Evolutionary conservation across 2,113 vertebrate genomes (phyloP), one percentile per base, ranked within the genome.

Genomic region (Amphiprion percula): DNA sequence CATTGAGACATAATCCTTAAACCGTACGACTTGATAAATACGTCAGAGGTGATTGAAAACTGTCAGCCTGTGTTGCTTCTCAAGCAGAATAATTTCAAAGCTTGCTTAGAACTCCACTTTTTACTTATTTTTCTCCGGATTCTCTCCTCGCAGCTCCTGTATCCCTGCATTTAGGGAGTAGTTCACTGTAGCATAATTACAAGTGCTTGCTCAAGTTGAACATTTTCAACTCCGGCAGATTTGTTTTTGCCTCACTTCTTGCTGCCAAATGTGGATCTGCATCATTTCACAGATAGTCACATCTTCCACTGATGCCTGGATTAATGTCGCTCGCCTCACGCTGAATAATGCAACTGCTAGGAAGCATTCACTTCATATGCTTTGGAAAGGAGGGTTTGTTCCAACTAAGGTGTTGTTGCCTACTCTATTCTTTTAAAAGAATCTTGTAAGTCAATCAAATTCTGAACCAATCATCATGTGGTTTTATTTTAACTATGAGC

Each of bases 301-400:
- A 62, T 69, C 14, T 46, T 59, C 33, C 19, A 33, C 10, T 58
- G 52, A 69, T 5, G 44, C 56, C 28, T 44, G 12, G 4, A 23
- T 49, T 46, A 49, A 59, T 30, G 56, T 54, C 9, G 2, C 23
- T 58, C 64, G 24, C n/a, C 10, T 64, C 11, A n/a, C 28, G 17
- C 50, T 56, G 8, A 58, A 37, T 37, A 70, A 50, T 44, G n/a
- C 50, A 72, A 8, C 26, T 11, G 4, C 14, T 24, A 24, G 33
- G 39, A 69, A 71, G 44, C 23, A 10, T 76, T 76, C 15, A 7
- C 23, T 11, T 21, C 26, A 46, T 23, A 24, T 46, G 11, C 17
- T 41, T 46, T 70, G 15, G 14, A 70, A 77, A 71, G 39, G 24
- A 46, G 46, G 53, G 19, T 66, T 80, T 70, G n/a, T 19, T 64